These are phyloP conservation scores for Lasioglossum albipes DNA, from an alignment of 1,140 invertebrate species.

Conservation along the genomic window DNA sequence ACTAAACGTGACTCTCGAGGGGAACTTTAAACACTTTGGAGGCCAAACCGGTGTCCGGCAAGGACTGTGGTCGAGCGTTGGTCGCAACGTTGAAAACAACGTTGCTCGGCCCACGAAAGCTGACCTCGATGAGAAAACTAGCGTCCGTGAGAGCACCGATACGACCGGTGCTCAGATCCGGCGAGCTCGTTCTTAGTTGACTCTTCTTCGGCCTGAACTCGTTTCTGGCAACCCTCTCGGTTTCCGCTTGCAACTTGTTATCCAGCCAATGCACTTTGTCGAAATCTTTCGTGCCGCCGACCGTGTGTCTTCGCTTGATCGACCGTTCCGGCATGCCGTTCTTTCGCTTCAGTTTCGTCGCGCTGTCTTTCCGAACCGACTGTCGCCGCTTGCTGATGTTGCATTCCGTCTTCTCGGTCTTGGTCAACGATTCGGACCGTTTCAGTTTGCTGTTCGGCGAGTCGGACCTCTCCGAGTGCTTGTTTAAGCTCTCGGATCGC, in stretches of 20 bases:
- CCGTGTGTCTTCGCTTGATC: constrained; percentile 93
- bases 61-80: constrained; percentile 80
- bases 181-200: constrained; percentile 82
- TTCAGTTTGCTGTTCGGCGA: constrained; percentile 79
- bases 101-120: constrained; percentile 80
- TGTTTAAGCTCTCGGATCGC: constrained; percentile 82
- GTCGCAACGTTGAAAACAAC: constrained; percentile 81
- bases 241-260: constrained; percentile 79
- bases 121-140: constrained; percentile 81
- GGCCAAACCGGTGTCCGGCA: constrained; percentile 79
- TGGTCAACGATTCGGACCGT: constrained; percentile 86
- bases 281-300: constrained; percentile 93
- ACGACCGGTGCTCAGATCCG: constrained; percentile 81
- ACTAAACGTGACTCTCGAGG: constrained; percentile 82
- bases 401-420: constrained; percentile 90
- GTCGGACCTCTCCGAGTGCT: constrained; percentile 77
- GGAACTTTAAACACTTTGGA: constrained; percentile 82
- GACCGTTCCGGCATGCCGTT: constrained; percentile 88
- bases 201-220: constrained; percentile 78
- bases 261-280: constrained; percentile 84
- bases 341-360: constrained; percentile 86
- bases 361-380: constrained; percentile 77
- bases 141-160: constrained; percentile 76
- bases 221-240: constrained; percentile 79
- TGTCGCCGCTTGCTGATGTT: constrained; percentile 88